Conservation (phyloP, 1,140 invertebrate species). For the Pentalonia nigronervosa region DNA sequence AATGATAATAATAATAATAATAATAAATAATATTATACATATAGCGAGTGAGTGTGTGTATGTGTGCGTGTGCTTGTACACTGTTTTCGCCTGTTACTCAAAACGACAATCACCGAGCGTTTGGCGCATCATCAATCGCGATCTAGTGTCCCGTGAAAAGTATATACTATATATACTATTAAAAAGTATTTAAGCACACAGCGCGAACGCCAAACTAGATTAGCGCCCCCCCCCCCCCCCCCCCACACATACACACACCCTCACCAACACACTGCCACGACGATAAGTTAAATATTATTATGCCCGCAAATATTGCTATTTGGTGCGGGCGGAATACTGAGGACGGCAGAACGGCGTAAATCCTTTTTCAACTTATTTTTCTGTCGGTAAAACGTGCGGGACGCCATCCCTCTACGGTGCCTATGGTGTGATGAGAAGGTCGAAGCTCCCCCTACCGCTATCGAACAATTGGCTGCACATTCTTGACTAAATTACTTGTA, state of each 20-base stretch:
- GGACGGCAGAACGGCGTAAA: neutral
- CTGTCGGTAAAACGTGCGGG: neutral
- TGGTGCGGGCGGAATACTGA: too few species aligned
- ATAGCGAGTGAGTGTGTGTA: neutral
- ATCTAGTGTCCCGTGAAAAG: neutral
- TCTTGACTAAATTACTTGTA: too few species aligned
- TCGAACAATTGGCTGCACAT: too few species aligned
- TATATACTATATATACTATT: neutral
- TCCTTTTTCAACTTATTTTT: neutral
- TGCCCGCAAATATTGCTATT: neutral
- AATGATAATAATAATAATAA: slow-evolving; percentile 1
- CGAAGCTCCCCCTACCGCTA: too few species aligned
- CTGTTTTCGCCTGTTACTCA: slow-evolving; percentile 1
- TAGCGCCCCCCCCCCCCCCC: neutral
- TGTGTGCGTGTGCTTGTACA: neutral
- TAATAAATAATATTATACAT: neutral
- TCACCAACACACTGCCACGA: neutral
- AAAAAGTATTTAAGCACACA: neutral
- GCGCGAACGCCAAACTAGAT: neutral
- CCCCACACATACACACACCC: too few species aligned
- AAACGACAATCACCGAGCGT: neutral
- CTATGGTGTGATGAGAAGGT: too few species aligned
- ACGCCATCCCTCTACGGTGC: too few species aligned
- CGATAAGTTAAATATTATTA: neutral
- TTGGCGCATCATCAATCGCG: neutral